Conservation (phyloP, 2,113 vertebrate species). For the Genyomyrus donnyi region DNA sequence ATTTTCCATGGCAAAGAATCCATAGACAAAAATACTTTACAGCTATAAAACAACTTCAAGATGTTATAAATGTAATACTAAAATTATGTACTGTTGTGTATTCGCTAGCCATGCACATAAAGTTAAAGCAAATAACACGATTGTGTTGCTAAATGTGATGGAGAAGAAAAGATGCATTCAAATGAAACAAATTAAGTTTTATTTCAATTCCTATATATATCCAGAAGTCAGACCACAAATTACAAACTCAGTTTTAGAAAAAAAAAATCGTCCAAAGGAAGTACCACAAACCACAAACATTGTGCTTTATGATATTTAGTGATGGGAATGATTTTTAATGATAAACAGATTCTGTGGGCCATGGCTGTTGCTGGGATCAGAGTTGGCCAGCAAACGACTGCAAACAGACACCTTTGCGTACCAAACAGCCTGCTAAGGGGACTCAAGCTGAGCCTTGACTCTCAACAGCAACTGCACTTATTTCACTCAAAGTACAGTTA, state of each 20-base stretch:
- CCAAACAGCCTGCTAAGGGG: constrained; percentile 31
- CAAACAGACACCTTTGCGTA: constrained; percentile 23
- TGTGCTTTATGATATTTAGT: background rate
- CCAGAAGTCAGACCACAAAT: constrained; percentile 6
- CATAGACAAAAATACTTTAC: background rate
- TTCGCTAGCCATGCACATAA: background rate
- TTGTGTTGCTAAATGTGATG: background rate
- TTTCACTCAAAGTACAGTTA: constrained; percentile 39
- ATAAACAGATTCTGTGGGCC: background rate
- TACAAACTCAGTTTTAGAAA: background rate
- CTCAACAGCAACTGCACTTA: constrained; percentile 37
- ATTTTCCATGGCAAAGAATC: background rate
- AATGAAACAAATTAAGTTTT: background rate
- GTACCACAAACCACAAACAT: background rate
- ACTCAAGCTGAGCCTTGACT: constrained; percentile 38
- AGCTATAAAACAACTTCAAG: background rate
- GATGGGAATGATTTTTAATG: constrained; percentile 9
- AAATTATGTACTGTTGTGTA: background rate
- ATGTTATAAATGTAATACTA: background rate
- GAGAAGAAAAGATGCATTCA: constrained; percentile 10
- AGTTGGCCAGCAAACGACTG: background rate
- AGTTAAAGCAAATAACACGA: background rate
- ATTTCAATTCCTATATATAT: constrained; percentile 8
- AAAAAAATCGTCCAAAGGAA: background rate
- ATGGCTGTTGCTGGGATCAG: background rate